A percentile compares a stretch with the other conserved stretches of the same genome.
phyloP scores from a whole-genome alignment of 2,113 vertebrate genomes.

The Cyphomyrus discorhynchus region DNA sequence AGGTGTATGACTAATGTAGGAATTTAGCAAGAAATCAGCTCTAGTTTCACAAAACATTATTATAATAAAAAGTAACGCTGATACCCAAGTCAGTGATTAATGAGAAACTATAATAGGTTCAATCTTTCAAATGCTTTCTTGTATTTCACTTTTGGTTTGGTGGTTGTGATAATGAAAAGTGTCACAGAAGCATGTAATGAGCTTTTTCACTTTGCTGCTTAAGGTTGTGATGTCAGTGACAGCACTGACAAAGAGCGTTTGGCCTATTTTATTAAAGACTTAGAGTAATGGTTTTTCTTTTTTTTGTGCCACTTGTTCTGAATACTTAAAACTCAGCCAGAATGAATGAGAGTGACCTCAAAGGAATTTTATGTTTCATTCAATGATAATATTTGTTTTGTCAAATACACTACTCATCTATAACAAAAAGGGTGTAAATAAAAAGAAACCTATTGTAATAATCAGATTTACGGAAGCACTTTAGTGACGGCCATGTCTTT shows the following conservation, averaged over 20 bases:
- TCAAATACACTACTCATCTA: neutral
- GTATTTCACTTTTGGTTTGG: constrained; percentile 72
- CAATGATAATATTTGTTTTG: constrained; percentile 8
- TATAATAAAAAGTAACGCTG: constrained; percentile 76
- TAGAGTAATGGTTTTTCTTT: constrained; percentile 18
- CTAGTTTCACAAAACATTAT: constrained; percentile 83
- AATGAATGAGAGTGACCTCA: constrained; percentile 38
- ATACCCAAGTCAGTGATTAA: constrained; percentile 80
- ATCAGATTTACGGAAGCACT: neutral
- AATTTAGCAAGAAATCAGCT: constrained; percentile 99
- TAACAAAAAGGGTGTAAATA: neutral
- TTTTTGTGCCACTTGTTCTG: constrained; percentile 37
- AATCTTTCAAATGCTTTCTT: constrained; percentile 53
- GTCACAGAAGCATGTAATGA: constrained; percentile 71
- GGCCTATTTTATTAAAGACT: constrained; percentile 36
- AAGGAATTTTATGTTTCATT: constrained; percentile 29
- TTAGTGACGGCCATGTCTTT: too few species aligned
- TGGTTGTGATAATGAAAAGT: constrained; percentile 71
- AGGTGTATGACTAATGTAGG: constrained; percentile 92
- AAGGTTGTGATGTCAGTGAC: constrained; percentile 54
- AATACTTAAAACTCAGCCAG: constrained; percentile 39
- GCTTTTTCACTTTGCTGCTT: constrained; percentile 59
- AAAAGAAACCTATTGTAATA: neutral
- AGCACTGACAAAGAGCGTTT: constrained; percentile 42
- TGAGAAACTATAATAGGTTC: constrained; percentile 68